Evolutionary conservation across 2,797 vertebrate genomes (phyloP).

Genomic region (Fundulus diaphanus): DNA sequence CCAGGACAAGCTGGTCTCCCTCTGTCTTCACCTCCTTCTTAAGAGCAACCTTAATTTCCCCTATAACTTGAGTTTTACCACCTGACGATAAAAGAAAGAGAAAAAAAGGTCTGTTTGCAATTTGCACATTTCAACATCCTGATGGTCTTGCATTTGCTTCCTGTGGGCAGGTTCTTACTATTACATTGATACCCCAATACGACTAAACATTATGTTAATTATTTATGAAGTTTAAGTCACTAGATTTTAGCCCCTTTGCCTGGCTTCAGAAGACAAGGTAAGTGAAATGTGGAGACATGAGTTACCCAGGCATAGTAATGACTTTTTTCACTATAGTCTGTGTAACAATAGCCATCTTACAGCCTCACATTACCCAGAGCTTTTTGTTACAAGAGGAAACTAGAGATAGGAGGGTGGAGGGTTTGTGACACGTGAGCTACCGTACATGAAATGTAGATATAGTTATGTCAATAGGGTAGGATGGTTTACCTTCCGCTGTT

Average conservation of each 20-base stretch:
- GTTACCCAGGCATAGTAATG: slow-evolving; percentile 30
- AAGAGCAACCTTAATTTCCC: slow-evolving; percentile 96
- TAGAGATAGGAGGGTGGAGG: slow-evolving; percentile 44
- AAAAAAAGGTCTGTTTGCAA: neutral
- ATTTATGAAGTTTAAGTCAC: slow-evolving; percentile 31
- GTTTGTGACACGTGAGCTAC: slow-evolving; percentile 64
- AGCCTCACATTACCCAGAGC: slow-evolving; percentile 42
- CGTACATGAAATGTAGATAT: slow-evolving; percentile 51
- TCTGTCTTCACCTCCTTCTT: slow-evolving; percentile 99
- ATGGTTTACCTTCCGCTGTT: slow-evolving; percentile 42
- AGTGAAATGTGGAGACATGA: slow-evolving; percentile 28
- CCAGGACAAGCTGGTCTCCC: slow-evolving; percentile 94
- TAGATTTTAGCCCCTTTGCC: slow-evolving; percentile 13
- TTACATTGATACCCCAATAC: slow-evolving; percentile 2
- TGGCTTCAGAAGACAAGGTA: neutral
- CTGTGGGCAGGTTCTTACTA: slow-evolving; percentile 6
- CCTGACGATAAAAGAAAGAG: slow-evolving; percentile 66
- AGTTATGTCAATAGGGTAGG: slow-evolving; percentile 48
- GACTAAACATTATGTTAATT: slow-evolving; percentile 25
- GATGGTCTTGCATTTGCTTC: neutral
- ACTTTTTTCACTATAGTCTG: slow-evolving; percentile 39
- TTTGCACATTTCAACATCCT: slow-evolving; percentile 1
- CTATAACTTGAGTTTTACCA: slow-evolving; percentile 96
- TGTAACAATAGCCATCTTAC: slow-evolving; percentile 35
- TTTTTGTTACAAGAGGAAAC: slow-evolving; percentile 69